Base-by-base conservation (phyloP, 2,113 vertebrate species). In the Chloropsis hardwickii region DNA sequence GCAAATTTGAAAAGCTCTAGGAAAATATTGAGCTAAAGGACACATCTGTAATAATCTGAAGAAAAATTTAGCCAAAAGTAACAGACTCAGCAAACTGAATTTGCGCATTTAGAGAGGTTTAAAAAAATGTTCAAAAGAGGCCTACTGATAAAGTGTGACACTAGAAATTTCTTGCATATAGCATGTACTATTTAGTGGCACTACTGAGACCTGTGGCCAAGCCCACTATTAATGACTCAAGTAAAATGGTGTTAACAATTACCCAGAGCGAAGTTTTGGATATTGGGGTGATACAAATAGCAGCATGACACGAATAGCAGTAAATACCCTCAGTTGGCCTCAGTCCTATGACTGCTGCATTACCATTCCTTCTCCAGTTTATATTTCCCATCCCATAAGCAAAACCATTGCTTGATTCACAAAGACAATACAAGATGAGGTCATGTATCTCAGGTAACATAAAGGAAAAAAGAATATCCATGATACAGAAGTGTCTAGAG, bases 191-290 rank as follows among this genome's bases (percentile, higher is more conserved):
- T 67, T 95, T 90, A 90, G 74, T 90, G 67, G 54, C 5, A 33
- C 9, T 62, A 48, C 62, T 89, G 83, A 96, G 80, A 96, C 95
- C 14, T 3, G 9, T 84, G 61, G 44, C 35, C 65, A 95, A 92
- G 69, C 61, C 60, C 35, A 14, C 85, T 87, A 97, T 93, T 14
- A 94, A 93, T 94, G 81, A 73, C 37, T 78, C 10, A 48, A 90
- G 86, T 14, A 53, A 95, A 72, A 95, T 48, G 57, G n/a, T 69
- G 92, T 56, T 33, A 84, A 92, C 81, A 90, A 97, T 92, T 93
- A 89, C 72, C 40, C 89, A 58, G 47, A 90, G 31, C 18, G 62
- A 73, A 61, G 31, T 74, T 91, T 54, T 81, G 28, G 40, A 69
- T 57, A 85, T 44, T 86, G 72, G 29, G 33, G 60, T 40, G 54